Evolutionary conservation across 1,140 invertebrate genomes (phyloP), one percentile per base, ranked within the genome.

Genomic region (silkworm (Bombyx mori)): DNA sequence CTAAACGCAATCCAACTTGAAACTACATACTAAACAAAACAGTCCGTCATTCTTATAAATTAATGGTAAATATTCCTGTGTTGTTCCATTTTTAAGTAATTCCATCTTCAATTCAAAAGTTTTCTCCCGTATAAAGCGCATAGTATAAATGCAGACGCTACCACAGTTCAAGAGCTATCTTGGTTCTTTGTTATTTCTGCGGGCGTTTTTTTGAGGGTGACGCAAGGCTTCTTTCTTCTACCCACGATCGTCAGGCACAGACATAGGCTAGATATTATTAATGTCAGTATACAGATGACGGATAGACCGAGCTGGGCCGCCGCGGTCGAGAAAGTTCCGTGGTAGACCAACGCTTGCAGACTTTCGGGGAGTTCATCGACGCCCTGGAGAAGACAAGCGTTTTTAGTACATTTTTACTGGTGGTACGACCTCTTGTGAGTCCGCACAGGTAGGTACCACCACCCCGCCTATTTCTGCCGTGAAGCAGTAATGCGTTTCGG

Each of bases 291-390:
- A 50, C 75, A 83, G 12, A 77, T 76, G 3, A 82, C 78, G 0
- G 71, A 78, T 0, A 89, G 62, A 0, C 75, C 79, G 0, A 89
- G 65, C 49, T 83, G 78, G 0, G 69, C 74, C 0, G 85, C 84
- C 2, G 82, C 83, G 0, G 86, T 86, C 0, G 86, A 88, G 63
- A 75, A 89, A 0, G 88, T 89, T 1, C 86, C 88, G 60, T 89
- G 88, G 68, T 88, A 89, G 0, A 89, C 73, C 0, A 89, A 65
- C 1, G 80, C 73, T 12, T 73, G 61, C 1, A 89, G 55, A 46
- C 76, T 76, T 56, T 84, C 75, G 42, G 88, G 88, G 9, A 89
- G 61, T 42, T 88, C 78, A 55, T 80, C 76, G 1, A 89, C 71
- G 1, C 69, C 62, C 88, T 89, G 71, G 12, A 77, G 75, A 54